phyloP scores from a whole-genome alignment of 2,113 vertebrate species.

The Chaetodon trifascialis region DNA sequence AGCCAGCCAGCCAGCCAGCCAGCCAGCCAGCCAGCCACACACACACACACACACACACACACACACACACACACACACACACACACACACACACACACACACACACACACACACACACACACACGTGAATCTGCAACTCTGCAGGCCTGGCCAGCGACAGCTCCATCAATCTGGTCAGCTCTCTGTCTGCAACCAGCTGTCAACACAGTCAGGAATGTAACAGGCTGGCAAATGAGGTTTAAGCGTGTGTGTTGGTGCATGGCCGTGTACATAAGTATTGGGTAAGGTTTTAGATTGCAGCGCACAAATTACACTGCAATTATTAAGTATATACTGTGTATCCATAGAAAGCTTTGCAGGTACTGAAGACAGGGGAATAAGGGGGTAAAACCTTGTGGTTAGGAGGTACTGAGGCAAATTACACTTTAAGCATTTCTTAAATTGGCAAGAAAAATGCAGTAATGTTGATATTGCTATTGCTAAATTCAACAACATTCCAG shows the following conservation, averaged over 20 bases:
- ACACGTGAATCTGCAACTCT: slow-evolving; percentile 36
- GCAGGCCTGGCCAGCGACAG: slow-evolving; percentile 49
- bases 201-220: slow-evolving; percentile 47
- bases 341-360: background rate
- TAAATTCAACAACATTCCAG: too few relatives aligned
- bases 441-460: background rate
- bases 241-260: slow-evolving; percentile 13
- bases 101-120: slow-evolving; percentile 12
- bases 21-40: too few relatives aligned
- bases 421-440: background rate
- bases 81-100: slow-evolving; percentile 4
- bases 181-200: slow-evolving; percentile 55
- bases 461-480: too few relatives aligned
- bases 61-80: slow-evolving; percentile 9
- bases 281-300: background rate
- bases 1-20: background rate
- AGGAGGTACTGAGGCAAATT: background rate
- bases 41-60: slow-evolving; percentile 8
- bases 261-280: background rate
- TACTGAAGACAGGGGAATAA: too few relatives aligned
- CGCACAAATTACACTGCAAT: background rate
- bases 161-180: slow-evolving; percentile 63
- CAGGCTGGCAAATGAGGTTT: slow-evolving; percentile 54
- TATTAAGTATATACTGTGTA: background rate
- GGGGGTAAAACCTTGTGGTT: background rate